Base-by-base conservation (phyloP, 2,797 vertebrate species). In the Synanceia verrucosa region DNA sequence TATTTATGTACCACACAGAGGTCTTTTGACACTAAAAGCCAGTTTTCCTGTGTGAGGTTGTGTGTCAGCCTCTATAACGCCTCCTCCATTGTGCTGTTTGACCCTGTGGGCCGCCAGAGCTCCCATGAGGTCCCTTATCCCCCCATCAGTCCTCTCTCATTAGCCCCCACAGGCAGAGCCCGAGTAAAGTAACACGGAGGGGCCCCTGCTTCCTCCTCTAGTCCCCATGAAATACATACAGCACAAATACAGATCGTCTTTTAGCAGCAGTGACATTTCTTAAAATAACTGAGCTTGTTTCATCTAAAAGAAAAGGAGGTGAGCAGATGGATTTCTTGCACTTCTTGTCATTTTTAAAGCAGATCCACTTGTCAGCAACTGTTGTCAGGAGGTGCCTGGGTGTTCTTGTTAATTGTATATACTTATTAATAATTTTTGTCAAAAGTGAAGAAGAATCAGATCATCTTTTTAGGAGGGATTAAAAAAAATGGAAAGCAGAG, bases 91-190 rank as follows among this genome's bases (percentile, higher is more conserved):
- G 91, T 91, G 86, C 86, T 90, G 82, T 91, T 91, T 92, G 92
- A 90, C 92, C 91, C 56, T 65, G 70, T 70, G 89, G 84, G 85
- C 89, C 87, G 85, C 60, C 82, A 24, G 68, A 24, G 84, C 81
- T 91, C 89, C 89, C 91, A 76, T 78, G 88, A 89, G 88, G 86
- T 91, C 84, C 89, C 82, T 90, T 91, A 92, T 92, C 89, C 91
- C 86, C 81, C 86, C 87, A 89, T 91, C 90, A 88, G 89, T 88
- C 85, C 84, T 88, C 87, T 90, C 90, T 92, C 92, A 93, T 91
- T 93, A 91, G 88, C 86, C 86, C 87, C 90, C 80, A 84, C 81
- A 89, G 86, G 81, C 87, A 86, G 76, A 83, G 86, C 80, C 83
- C 65, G 79, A 83, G 84, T 62, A 73, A 64, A 72, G 81, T 75